Evolutionary conservation across 2,888 invertebrate species (phyloP).

Genomic region (Metopia argyrocephala): DNA sequence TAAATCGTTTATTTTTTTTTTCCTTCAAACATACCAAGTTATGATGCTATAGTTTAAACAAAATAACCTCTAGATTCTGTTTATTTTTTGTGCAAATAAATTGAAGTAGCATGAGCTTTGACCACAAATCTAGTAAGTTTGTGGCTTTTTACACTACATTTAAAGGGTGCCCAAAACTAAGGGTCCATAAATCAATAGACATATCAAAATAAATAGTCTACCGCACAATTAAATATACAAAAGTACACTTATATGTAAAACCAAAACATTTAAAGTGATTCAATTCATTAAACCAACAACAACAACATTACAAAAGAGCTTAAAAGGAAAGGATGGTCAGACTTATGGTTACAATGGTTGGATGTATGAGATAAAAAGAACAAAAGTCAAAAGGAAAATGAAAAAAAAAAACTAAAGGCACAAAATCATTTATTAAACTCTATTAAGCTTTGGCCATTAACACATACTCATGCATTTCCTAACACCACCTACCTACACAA

Average conservation of each 20-base stretch:
- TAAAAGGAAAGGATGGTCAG: background rate
- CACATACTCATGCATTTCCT: background rate
- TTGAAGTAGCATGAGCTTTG: background rate
- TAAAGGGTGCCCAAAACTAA: slow-evolving; percentile 3
- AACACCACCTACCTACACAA: background rate
- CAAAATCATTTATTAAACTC: slow-evolving; percentile 26
- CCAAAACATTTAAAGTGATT: slow-evolving; percentile 34
- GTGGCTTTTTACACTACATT: slow-evolving; percentile 52
- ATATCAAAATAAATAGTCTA: slow-evolving; percentile 48
- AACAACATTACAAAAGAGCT: background rate
- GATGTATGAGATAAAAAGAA: background rate
- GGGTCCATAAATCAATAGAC: slow-evolving; percentile 48
- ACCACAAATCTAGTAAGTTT: slow-evolving; percentile 52
- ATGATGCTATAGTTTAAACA: no score
- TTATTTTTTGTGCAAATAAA: no score
- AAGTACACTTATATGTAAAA: background rate
- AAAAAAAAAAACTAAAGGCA: background rate
- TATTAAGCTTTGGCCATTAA: slow-evolving; percentile 4
- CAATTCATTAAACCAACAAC: slow-evolving; percentile 24
- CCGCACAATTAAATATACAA: background rate
- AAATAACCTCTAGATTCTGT: no score
- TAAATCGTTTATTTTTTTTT: no score
- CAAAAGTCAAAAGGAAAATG: background rate
- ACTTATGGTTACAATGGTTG: background rate
- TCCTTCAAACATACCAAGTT: no score